Base-by-base conservation (phyloP, 2,113 vertebrate species). In the Loxodonta africana region DNA sequence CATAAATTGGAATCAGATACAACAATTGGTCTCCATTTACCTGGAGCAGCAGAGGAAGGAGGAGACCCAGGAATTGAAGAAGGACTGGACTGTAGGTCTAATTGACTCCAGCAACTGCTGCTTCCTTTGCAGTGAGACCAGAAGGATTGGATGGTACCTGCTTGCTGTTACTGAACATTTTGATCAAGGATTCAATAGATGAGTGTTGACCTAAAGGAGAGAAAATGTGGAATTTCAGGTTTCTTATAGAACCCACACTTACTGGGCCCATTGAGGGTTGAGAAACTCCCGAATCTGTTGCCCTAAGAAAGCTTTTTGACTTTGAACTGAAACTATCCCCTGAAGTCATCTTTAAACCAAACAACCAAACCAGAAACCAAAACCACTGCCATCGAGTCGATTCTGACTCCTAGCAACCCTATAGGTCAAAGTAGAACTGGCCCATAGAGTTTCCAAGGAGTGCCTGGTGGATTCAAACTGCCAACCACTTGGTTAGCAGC, bases 1-100 rank as follows among this genome's bases (percentile, higher is more conserved):
- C 37, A 85, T 62, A 92, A 65, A 83, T 65, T 90, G 82, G 81
- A 87, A 62, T 4, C 14, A 93, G 41, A 88, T 76, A 78, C 33
- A 73, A 1, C 69, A 73, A 12, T 73, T 73, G 69, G 33, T 73
- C 26, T 73, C 33, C 37, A 8, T 73, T 37, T 33, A 17, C 33
- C n/a, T 73, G 33, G 69, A 73, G 69, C 9, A 20, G 69, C 33
- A 73, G 69, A 73, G 60, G 60, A 57, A 17, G 53, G 21, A 62
- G 60, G 60, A 62, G 18, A 62, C 12, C n/a, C 33, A 73, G 26
- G 17, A 73, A 37, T 12, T 20, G 15, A 33, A 37, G 69, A 62
- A 62, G 18, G 67, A 71, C 15, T 71, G 33, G 18, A 73, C 33
- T 20, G 69, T 15, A 73, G 33, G 14, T n/a, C 33, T 73, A n/a